Base-by-base conservation (phyloP, 1,140 invertebrate genomes). In the Pseudoatta argentina region DNA sequence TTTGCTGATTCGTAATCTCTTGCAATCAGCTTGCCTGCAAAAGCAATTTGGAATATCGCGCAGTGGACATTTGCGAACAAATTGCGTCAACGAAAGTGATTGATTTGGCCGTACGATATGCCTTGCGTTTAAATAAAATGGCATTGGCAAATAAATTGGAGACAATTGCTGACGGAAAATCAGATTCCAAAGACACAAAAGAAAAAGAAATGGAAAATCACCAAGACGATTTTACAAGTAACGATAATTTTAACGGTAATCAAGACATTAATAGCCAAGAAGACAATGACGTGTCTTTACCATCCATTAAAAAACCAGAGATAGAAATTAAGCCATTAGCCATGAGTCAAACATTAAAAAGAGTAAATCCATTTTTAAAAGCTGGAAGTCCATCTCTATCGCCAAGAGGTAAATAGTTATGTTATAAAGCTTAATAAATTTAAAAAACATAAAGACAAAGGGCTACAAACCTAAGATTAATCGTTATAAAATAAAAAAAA, bases 31-130 rank as follows among this genome's bases (percentile, higher is more conserved):
- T 98, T 53, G 97, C 98, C 0, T 98, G 97, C 92, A 96, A 97
- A 88, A 97, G 96, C 92, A 98, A 98, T 94, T 96, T 97, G 59
- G 98, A 99, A 91, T 97, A 97, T 89, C 96, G 98, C 59, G 98
- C 98, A 0, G 93, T 98, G 5, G 98, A 99, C 94, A 95, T 99
- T 8, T 98, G 98, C 93, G 97, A 98, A 90, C 95, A 98, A 91
- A 97, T 99, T 93, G 96, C 96, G 16, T 97, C 97, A 88, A 96
- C 97, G 3, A 96, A 97, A 64, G 96, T 98, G 0, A 93, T 99
- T 55, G 97, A 98, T 89, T 95, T 98, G 39, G 98, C 98, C 4
- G 97, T 98, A 5, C 98, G 98, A 91, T 99, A 99, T 95, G 98
- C 98, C 4, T 96, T 96, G 4, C 97, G 97, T 85, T 94, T 97